Conservation (phyloP, 2,113 vertebrate genomes). For the Paraplagusia blochii region DNA sequence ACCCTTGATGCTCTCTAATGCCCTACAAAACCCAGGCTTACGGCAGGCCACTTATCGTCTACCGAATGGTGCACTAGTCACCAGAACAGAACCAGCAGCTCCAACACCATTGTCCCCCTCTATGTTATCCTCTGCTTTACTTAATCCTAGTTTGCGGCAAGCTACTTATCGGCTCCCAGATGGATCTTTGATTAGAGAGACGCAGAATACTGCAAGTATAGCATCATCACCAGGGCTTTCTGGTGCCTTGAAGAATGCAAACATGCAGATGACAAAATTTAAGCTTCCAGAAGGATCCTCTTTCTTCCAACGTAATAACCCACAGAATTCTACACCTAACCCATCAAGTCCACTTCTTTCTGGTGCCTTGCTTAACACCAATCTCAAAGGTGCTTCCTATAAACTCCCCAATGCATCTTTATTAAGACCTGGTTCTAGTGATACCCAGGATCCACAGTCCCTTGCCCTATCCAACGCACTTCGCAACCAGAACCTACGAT, state of each 20-base stretch:
- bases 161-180: slow-evolving; percentile 63
- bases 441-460: slow-evolving; percentile 30
- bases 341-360: slow-evolving; percentile 58
- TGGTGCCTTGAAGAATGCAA: slow-evolving; percentile 56
- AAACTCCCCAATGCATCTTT: slow-evolving; percentile 54
- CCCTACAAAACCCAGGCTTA: slow-evolving; percentile 66
- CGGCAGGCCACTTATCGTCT: slow-evolving; percentile 66
- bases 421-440: slow-evolving; percentile 36
- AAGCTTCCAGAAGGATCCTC: slow-evolving; percentile 59
- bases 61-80: slow-evolving; percentile 69
- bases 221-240: slow-evolving; percentile 46
- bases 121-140: slow-evolving; percentile 59
- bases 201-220: slow-evolving; percentile 25
- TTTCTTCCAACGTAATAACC: slow-evolving; percentile 50
- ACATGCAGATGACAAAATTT: slow-evolving; percentile 56
- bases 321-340: slow-evolving; percentile 31
- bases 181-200: slow-evolving; percentile 52
- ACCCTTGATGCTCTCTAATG: slow-evolving; percentile 58
- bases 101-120: slow-evolving; percentile 38
- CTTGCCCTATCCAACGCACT: slow-evolving; percentile 64
- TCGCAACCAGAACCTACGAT: slow-evolving; percentile 49
- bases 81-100: slow-evolving; percentile 52
- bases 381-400: slow-evolving; percentile 68
- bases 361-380: slow-evolving; percentile 63
- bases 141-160: slow-evolving; percentile 52